Conservation (phyloP, 2,113 vertebrate species). For the Chlorodrepanis virens region DNA sequence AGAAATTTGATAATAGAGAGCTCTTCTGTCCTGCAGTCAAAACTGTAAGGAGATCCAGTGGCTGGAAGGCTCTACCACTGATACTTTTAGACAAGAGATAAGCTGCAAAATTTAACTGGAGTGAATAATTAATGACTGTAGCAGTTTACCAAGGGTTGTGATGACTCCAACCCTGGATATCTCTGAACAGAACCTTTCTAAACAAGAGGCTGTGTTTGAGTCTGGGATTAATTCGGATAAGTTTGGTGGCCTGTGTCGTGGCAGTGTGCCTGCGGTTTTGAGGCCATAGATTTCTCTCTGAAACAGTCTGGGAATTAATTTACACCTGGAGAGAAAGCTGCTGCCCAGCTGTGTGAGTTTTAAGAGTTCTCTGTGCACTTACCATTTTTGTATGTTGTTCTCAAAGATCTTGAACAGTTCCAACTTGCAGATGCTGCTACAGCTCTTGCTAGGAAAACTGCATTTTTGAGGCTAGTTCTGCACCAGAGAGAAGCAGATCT, state of each 20-base stretch:
- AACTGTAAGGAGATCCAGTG: not conserved
- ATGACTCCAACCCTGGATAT: not conserved
- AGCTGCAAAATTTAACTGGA: constrained; percentile 37
- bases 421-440: not conserved
- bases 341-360: not conserved
- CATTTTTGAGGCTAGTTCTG: not conserved
- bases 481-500: not conserved
- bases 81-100: constrained; percentile 33
- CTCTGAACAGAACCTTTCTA: not conserved
- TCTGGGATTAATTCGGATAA: not conserved
- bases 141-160: constrained; percentile 9
- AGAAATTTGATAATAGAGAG: constrained; percentile 28
- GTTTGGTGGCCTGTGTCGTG: not conserved
- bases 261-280: not conserved
- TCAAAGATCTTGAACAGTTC: not conserved
- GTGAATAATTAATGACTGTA: constrained; percentile 26
- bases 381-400: rapidly evolving
- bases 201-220: not conserved
- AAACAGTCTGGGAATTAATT: not conserved
- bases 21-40: constrained; percentile 25
- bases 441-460: not conserved
- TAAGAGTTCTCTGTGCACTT: not conserved
- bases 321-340: not conserved
- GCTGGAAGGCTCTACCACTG: not conserved
- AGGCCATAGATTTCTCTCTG: not conserved